These are phyloP conservation scores for Aythya baeri DNA, from an alignment of 2,113 vertebrate species.

Conservation along the genomic window DNA sequence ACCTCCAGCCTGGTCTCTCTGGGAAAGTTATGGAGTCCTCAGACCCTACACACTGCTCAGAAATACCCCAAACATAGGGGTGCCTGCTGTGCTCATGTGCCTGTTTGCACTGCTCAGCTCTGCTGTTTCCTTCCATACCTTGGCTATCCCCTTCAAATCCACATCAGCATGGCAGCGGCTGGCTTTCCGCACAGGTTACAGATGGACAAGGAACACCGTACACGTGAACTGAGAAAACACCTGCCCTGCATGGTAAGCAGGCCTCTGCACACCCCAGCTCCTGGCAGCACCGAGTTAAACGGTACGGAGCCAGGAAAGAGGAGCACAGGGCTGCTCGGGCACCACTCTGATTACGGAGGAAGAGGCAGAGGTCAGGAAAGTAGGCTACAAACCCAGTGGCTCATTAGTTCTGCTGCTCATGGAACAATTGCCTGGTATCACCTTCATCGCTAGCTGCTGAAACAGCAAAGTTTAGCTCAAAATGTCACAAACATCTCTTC, in stretches of 20 bases:
- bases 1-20: neutral
- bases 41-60: neutral
- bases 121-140: neutral
- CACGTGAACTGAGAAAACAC: neutral
- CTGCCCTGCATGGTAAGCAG: neutral
- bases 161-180: neutral
- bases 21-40: neutral
- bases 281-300: neutral
- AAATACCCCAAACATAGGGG: neutral
- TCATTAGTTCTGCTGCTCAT: slow-evolving; percentile 33
- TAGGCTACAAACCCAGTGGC: slow-evolving; percentile 24
- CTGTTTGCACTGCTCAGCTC: neutral
- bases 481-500: slow-evolving; percentile 1
- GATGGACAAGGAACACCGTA: neutral
- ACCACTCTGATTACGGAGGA: neutral
- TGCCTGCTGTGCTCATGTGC: fast-evolving
- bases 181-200: neutral
- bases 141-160: neutral
- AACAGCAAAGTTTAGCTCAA: slow-evolving; percentile 33
- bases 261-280: neutral
- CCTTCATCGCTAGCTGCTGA: slow-evolving; percentile 21
- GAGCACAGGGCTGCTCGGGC: neutral
- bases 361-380: slow-evolving; percentile 9
- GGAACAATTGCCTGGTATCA: neutral
- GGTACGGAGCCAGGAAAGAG: neutral